phyloP scores from a whole-genome alignment of 2,113 vertebrate species.

The Vidua chalybeata region DNA sequence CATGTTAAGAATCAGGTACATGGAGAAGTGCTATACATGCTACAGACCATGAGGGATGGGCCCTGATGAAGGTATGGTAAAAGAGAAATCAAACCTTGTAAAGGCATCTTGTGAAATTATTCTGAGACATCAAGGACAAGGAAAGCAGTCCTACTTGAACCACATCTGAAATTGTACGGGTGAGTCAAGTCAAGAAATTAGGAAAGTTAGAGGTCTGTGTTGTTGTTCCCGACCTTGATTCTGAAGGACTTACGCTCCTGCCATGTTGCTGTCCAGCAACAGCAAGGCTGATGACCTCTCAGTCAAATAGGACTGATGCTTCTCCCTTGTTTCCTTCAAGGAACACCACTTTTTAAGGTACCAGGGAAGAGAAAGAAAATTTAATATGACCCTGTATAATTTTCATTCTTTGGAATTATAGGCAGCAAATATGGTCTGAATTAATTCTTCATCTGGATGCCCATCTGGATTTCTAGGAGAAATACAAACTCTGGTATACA shows the following conservation, averaged over 20 bases:
- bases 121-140: neutral
- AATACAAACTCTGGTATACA: neutral
- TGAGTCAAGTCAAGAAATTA: neutral
- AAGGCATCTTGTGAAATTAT: neutral
- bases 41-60: neutral
- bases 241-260: neutral
- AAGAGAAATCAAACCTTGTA: neutral
- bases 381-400: neutral
- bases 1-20: neutral
- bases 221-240: neutral
- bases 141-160: neutral
- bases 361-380: neutral
- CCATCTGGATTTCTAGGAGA: neutral
- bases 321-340: neutral
- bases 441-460: neutral
- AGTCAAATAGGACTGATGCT: neutral
- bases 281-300: neutral
- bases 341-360: neutral
- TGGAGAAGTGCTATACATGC: neutral
- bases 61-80: neutral
- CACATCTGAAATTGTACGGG: neutral
- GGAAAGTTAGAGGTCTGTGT: neutral
- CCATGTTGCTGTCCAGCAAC: neutral
- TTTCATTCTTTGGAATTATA: neutral
- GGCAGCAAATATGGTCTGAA: neutral